A percentile compares a stretch with the other conserved stretches of the same genome.
phyloP scores from a whole-genome alignment of 2,113 vertebrate species.

The Agapornis roseicollis region DNA sequence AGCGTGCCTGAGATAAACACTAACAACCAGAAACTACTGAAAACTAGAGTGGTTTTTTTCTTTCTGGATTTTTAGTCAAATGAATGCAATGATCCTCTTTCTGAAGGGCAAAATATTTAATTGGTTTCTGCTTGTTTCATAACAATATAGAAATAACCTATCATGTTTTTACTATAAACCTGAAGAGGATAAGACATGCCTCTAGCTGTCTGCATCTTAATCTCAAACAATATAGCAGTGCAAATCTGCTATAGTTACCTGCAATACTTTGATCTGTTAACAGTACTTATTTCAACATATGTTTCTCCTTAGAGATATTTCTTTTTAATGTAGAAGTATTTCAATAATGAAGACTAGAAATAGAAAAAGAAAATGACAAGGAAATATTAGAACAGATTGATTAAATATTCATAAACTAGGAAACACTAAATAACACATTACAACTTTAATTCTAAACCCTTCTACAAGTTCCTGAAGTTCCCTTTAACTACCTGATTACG shows the following conservation, averaged over 20 bases:
- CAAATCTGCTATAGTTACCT: not conserved
- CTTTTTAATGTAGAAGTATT: slow-evolving; percentile 2
- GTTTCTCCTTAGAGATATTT: not conserved
- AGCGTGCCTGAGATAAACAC: not conserved
- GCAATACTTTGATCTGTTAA: slow-evolving; percentile 11
- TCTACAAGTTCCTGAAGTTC: not conserved
- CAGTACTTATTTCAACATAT: not conserved
- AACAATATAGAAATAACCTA: not conserved
- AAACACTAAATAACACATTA: not conserved
- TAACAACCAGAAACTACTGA: not conserved
- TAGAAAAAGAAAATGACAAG: not conserved
- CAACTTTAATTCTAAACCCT: not conserved
- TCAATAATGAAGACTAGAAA: not conserved
- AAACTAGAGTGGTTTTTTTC: not conserved
- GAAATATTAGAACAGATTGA: not conserved
- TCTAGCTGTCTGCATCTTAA: not conserved
- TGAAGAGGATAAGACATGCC: not conserved
- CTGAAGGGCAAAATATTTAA: not conserved
- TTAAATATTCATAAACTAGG: not conserved
- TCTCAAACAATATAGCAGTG: not conserved
- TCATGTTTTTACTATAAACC: not conserved
- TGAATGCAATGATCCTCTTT: not conserved
- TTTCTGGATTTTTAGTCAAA: not conserved
- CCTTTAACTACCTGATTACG: not conserved
- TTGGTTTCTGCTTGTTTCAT: not conserved